phyloP scores from a whole-genome alignment of 1,140 invertebrate species.

The Planococcus citri region DNA sequence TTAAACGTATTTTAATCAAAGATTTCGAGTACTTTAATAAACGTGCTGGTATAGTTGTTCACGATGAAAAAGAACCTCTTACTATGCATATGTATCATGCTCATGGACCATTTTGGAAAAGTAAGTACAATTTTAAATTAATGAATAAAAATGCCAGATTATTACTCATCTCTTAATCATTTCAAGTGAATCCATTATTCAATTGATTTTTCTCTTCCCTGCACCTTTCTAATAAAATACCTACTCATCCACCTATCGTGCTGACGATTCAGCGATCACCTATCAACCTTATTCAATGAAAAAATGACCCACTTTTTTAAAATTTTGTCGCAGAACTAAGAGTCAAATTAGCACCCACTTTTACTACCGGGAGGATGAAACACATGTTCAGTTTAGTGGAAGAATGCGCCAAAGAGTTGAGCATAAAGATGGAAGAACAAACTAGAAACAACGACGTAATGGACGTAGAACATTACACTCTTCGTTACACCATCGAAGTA shows the following conservation, averaged over 20 bases:
- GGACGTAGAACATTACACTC: slow-evolving; percentile 35
- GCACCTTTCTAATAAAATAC: no score
- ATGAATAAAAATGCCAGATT: no score
- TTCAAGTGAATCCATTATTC: no score
- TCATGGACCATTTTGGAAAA: slow-evolving; percentile 36
- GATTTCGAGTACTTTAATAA: slow-evolving; percentile 38
- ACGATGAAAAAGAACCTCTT: slow-evolving; percentile 31
- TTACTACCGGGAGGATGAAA: slow-evolving; percentile 44
- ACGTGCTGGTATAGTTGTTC: slow-evolving; percentile 30
- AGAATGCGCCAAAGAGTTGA: slow-evolving; percentile 28
- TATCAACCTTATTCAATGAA: no score
- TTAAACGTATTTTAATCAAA: slow-evolving; percentile 37
- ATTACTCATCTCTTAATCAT: no score
- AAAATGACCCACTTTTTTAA: no score
- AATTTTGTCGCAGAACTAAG: slow-evolving; percentile 31
- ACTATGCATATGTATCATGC: not conserved
- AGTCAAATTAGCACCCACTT: slow-evolving; percentile 40
- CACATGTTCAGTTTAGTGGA: slow-evolving; percentile 39
- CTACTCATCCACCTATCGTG: no score
- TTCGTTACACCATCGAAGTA: slow-evolving; percentile 42
- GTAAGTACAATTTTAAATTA: slow-evolving; percentile 10
- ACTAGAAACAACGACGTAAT: slow-evolving; percentile 22
- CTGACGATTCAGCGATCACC: no score
- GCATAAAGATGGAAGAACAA: not conserved
- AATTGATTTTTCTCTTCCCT: no score